Evolutionary conservation across 2,113 vertebrate genomes (phyloP), one percentile per base, ranked within the genome.

Genomic region (Gobius niger): DNA sequence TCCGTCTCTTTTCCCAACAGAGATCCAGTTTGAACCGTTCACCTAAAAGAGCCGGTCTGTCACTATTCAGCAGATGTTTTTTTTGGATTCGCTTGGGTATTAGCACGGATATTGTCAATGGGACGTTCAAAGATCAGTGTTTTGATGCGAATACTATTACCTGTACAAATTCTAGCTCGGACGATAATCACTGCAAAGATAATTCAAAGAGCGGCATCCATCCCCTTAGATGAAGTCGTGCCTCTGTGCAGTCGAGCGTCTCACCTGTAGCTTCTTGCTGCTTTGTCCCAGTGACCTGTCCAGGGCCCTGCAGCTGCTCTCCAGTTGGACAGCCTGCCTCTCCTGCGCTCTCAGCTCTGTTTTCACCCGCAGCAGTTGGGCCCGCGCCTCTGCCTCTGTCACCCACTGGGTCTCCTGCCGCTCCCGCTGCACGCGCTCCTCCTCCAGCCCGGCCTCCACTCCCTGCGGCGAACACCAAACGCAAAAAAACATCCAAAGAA

Each of bases 261-360:
- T 92, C 83, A 98, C 98, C 95, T 98, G 95, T 62, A 98, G 76
- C 73, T 95, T 91, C 78, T 93, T 97, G 85, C 93, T 91, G 59
- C 94, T 95, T 84, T 98, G 97, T 62, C 94, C 94, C 24, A 99
- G 88, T 5, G 97, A 98, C 49, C 97, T 85, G 70, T 98, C 96
- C 67, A 99, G 94, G 0, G 97, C 97, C 81, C 95, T 93, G 83
- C 95, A 95, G 73, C 98, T 96, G 15, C 95, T 98, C 82, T 99
- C 96, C 82, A 98, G 75, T 70, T 98, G 92, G 18, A 95, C 87
- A 7, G 94, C 96, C 68, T 99, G 96, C 76, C 97, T 96, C 59
- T 95, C 94, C 77, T 99, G 96, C 54, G 94, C 63, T 76, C 98
- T 96, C 7, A 99, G 91, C 69, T 99, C 96, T 0, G 94, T 91